Evolutionary conservation across 2,888 invertebrate species (phyloP), one percentile per base, ranked within the genome.

Genomic region (Dryomyza anilis): DNA sequence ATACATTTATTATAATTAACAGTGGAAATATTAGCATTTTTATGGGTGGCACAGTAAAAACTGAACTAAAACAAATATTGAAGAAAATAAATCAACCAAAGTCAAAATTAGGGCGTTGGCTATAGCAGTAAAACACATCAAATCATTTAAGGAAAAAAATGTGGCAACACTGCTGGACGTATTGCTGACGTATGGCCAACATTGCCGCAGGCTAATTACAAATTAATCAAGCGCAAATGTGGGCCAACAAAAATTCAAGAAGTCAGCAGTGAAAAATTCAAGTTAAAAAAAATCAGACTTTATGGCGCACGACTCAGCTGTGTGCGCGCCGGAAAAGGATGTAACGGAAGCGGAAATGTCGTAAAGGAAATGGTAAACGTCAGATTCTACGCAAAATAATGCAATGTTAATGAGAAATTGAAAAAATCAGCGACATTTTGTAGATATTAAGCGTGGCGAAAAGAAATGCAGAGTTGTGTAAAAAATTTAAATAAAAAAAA

Each of bases 291-390:
- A n/a, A n/a, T n/a, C n/a, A n/a, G n/a, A n/a, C n/a, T n/a, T n/a
- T 36, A 14, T 36, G 14, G 36, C 33, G 33, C 33, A 33, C 12
- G 12, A 33, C 33, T 33, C 6, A 33, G 33, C 33, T 8, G 33
- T 8, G 14, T 36, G 2, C n/a, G 6, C n/a, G 36, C 2, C 2
- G 6, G 3, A n/a, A 2, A 36, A 3, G 19, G 16, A n/a, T 43
- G 5, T 1, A 43, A 8, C 43, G 43, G 43, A 16, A 43, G 43
- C 8, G 1, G 8, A 2, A 19, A n/a, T 16, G 43, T 16, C 43
- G 50, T 12, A 21, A 50, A 23, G 36, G 36, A 36, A 36, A 55
- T 23, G 36, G 55, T 36, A 55, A 33, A 36, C 55, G 55, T 55
- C 55, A 55, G 36, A 55, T 36, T 55, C 33, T 21, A n/a, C n/a